Conservation (phyloP, 2,888 invertebrate species). For the Sinohyriopsis cumingii region DNA sequence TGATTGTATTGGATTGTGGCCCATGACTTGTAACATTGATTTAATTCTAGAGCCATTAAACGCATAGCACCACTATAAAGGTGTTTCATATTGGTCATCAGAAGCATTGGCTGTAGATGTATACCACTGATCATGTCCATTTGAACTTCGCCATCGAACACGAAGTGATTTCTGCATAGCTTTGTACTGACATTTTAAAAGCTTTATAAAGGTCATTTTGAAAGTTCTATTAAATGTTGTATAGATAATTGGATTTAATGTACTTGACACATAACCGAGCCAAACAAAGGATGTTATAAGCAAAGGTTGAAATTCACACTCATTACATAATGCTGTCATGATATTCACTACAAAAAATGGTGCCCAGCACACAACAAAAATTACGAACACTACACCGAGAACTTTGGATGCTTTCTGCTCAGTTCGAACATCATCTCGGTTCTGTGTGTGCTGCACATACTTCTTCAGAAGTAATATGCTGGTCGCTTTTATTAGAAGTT, state of each 20-base stretch:
- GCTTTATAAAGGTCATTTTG: slow-evolving; percentile 66
- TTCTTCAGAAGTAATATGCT: slow-evolving; percentile 60
- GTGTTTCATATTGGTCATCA: too few relatives aligned
- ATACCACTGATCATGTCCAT: slow-evolving; percentile 19
- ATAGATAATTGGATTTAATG: slow-evolving; percentile 72
- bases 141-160: slow-evolving; percentile 41
- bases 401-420: slow-evolving; percentile 97
- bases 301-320: slow-evolving; percentile 78
- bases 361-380: slow-evolving; percentile 71
- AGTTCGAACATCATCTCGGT: slow-evolving; percentile 77
- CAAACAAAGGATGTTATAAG: slow-evolving; percentile 69
- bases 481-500: slow-evolving; percentile 64
- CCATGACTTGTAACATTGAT: too few relatives aligned
- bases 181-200: slow-evolving; percentile 62
- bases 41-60: too few relatives aligned
- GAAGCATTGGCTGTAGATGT: too few relatives aligned
- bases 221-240: slow-evolving; percentile 72
- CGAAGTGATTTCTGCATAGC: slow-evolving; percentile 49
- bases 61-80: too few relatives aligned
- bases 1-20: too few relatives aligned
- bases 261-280: slow-evolving; percentile 70
- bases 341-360: slow-evolving; percentile 71
- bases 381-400: slow-evolving; percentile 69
- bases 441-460: slow-evolving; percentile 24
- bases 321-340: slow-evolving; percentile 79